Evolutionary conservation across 2,113 vertebrate species (phyloP), one percentile per base, ranked within the genome.

Genomic region (Rutilus rutilus): DNA sequence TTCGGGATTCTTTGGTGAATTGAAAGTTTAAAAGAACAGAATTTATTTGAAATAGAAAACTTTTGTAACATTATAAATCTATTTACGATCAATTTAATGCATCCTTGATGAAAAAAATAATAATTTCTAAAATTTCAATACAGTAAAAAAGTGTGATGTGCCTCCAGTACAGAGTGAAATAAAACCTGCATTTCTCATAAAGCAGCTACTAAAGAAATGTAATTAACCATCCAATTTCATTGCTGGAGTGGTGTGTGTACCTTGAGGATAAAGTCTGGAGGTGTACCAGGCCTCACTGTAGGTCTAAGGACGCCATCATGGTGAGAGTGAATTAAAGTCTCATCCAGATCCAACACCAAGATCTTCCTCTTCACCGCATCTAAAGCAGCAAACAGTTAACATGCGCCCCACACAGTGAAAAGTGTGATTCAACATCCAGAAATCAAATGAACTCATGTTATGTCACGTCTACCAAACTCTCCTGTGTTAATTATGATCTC

Each of bases 211-310:
- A 73, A 73, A 73, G 15, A 33, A 21, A 42, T 21, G 39, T 52
- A 25, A 39, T 23, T 42, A n/a, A 52, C 50, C 17, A 52, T 6
- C 5, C 15, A 10, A 60, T 64, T 73, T 1, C 11, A 23, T 73
- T 73, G 17, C 11, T 57, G 19, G 17, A 36, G 52, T 1, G 5
- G 10, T 71, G 73, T 52, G 45, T 59, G 11, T 45, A 89, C 95
- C 94, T 96, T 96, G 2, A 96, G 92, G 83, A 96, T 95, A 88
- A 96, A 96, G 85, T 96, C 95, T 0, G 96, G 95, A 11, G 96
- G 95, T 0, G 95, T 95, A 50, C 95, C 95, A 3, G 96, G 95
- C 82, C 94, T 90, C 42, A 96, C 95, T 2, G 94, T 96, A n/a
- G 96, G 95, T 86, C 96, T 92, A 82, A 96, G 86, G 50, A 96